Conservation (phyloP, 2,888 invertebrate genomes). For the Aporophyla nigra region DNA sequence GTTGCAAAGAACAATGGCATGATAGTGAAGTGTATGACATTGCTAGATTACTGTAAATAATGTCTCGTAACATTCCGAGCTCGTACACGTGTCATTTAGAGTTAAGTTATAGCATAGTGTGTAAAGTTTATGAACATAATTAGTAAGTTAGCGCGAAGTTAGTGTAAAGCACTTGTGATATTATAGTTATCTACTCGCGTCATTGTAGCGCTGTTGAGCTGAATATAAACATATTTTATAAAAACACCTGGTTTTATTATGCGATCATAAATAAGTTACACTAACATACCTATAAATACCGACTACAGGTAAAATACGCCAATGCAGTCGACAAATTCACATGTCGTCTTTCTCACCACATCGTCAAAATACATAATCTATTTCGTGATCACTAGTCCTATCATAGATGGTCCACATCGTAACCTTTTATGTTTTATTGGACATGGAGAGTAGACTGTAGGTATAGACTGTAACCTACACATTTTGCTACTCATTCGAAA, state of each 20-base stretch:
- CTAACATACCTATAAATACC: background rate
- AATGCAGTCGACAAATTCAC: too few species aligned
- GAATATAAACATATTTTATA: constrained; percentile 59
- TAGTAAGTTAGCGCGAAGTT: constrained; percentile 46
- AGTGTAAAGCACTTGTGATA: constrained; percentile 63
- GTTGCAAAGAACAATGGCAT: constrained; percentile 17
- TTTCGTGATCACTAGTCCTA: too few species aligned
- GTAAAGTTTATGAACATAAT: constrained; percentile 53
- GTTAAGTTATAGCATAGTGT: constrained; percentile 40
- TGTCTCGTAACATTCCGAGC: constrained; percentile 10
- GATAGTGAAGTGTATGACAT: constrained; percentile 14
- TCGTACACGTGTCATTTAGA: constrained; percentile 37
- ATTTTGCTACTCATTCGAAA: background rate
- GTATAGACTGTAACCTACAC: background rate
- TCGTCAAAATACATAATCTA: too few species aligned
- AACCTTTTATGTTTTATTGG: too few species aligned
- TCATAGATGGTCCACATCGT: too few species aligned
- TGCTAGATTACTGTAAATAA: background rate
- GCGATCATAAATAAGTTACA: background rate
- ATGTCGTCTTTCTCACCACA: too few species aligned
- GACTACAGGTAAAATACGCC: background rate
- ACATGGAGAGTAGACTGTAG: too few species aligned
- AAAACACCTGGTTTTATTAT: constrained; percentile 44
- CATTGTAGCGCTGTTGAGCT: constrained; percentile 50
- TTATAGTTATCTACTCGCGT: constrained; percentile 53